A percentile compares a stretch with the other conserved stretches of the same genome.
These are phyloP conservation scores for Megathymus violae DNA, from an alignment of 1,140 invertebrate genomes.

Conservation along the genomic window DNA sequence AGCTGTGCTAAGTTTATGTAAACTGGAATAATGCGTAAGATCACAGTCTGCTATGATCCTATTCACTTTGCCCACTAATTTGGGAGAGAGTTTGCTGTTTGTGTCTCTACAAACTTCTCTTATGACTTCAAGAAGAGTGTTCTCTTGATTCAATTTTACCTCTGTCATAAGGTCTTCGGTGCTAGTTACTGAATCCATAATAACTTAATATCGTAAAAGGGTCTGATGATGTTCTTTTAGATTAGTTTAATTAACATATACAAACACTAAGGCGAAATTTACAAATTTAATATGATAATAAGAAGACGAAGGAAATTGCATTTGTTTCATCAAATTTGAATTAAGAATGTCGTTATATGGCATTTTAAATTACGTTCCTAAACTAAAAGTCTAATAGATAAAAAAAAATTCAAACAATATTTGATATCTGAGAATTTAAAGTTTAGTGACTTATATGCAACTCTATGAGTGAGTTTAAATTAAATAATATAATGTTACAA, in stretches of 20 bases:
- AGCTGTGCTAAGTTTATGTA: slow-evolving; percentile 70
- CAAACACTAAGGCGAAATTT: no score
- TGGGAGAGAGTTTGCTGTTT: slow-evolving; percentile 55
- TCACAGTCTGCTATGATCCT: slow-evolving; percentile 75
- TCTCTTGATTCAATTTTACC: slow-evolving; percentile 56
- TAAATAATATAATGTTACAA: no score
- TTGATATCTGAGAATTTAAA: no score
- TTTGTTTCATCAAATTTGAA: no score
- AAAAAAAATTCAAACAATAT: no score
- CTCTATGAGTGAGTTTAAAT: no score
- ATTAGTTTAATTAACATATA: no score
- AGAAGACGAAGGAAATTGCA: no score
- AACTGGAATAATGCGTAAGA: slow-evolving; percentile 62
- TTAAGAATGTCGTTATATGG: neutral
- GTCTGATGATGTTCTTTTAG: no score
- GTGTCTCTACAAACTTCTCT: slow-evolving; percentile 61
- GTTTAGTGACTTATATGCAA: no score
- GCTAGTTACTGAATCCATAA: slow-evolving; percentile 59
- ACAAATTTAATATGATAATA: no score
- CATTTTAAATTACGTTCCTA: neutral
- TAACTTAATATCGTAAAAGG: no score
- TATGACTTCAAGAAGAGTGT: slow-evolving; percentile 66
- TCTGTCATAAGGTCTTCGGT: slow-evolving; percentile 50
- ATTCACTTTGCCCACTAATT: slow-evolving; percentile 65
- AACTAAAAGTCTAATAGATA: neutral